A percentile compares a stretch with the other conserved stretches of the same genome.
Evolutionary conservation across 2,797 vertebrate genomes (phyloP).

Genomic region (Characodon lateralis): DNA sequence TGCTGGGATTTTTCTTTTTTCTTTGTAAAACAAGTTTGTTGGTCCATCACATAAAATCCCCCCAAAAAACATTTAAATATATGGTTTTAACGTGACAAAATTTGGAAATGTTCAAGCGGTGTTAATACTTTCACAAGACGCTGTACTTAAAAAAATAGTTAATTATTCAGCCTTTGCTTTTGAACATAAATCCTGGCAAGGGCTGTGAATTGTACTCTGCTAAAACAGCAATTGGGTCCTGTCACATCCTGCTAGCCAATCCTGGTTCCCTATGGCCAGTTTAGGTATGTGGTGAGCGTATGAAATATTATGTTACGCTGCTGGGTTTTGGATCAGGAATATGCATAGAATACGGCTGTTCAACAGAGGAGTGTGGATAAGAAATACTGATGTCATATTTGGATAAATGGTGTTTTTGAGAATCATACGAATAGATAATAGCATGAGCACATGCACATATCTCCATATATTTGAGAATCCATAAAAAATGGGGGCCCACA

Average conservation of each 20-base stretch:
- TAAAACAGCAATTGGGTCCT: constrained; percentile 34
- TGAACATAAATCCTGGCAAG: constrained; percentile 22
- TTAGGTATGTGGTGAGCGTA: constrained; percentile 56
- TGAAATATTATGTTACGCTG: constrained; percentile 66
- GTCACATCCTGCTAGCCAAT: constrained; percentile 57
- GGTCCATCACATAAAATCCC: background rate
- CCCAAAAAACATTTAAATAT: background rate
- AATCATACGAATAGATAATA: background rate
- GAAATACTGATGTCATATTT: constrained; percentile 30
- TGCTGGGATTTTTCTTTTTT: background rate
- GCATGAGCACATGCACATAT: background rate
- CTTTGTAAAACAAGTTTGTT: background rate
- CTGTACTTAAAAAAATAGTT: background rate
- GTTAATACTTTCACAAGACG: background rate
- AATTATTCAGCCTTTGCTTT: constrained; percentile 26
- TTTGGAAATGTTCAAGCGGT: background rate
- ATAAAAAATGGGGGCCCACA: background rate
- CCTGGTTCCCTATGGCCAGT: constrained; percentile 26
- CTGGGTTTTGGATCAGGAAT: constrained; percentile 64
- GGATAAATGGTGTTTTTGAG: constrained; percentile 14
- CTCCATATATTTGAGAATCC: background rate
- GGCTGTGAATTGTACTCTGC: constrained; percentile 16
- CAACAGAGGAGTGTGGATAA: constrained; percentile 20
- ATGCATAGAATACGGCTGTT: constrained; percentile 17
- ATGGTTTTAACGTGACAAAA: background rate